Conservation (phyloP, 1,140 invertebrate genomes). For the Nixonia krombeini region DNA sequence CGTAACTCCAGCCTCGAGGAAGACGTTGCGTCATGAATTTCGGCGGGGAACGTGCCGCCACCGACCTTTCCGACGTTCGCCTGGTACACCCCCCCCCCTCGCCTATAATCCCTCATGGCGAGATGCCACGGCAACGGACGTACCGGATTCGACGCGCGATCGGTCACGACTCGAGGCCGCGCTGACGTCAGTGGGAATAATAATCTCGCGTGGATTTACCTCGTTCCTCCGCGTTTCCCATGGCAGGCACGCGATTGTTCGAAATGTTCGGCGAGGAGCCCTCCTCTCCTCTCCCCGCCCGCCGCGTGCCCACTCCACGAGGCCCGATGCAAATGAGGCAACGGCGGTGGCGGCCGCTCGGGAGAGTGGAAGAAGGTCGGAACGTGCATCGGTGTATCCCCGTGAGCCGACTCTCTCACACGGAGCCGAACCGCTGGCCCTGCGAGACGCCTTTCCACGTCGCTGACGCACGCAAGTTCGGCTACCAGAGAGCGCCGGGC, state of each 20-base stretch:
- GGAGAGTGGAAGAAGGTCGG: constrained; percentile 29
- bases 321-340: constrained; percentile 50
- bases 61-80: too few species aligned
- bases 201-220: constrained; percentile 47
- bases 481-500: constrained; percentile 19
- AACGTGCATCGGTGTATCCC: too few species aligned
- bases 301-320: constrained; percentile 7
- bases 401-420: constrained; percentile 39
- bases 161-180: constrained; percentile 17
- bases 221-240: constrained; percentile 34
- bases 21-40: too few species aligned
- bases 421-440: constrained; percentile 18
- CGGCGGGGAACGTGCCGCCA: too few species aligned
- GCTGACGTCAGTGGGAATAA: constrained; percentile 52
- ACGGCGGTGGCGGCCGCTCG: constrained; percentile 39
- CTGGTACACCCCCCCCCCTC: too few species aligned
- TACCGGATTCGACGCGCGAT: constrained; percentile 10
- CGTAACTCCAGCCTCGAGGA: too few species aligned
- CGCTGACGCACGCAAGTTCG: constrained; percentile 64
- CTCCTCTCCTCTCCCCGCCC: constrained; percentile 15
- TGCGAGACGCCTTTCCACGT: constrained; percentile 47
- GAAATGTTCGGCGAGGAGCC: constrained; percentile 24
- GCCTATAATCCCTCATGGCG: too few species aligned
- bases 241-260: constrained; percentile 52
- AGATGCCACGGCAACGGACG: not conserved